phyloP scores from a whole-genome alignment of 2,113 vertebrate genomes.

The Chaetodon trifascialis region DNA sequence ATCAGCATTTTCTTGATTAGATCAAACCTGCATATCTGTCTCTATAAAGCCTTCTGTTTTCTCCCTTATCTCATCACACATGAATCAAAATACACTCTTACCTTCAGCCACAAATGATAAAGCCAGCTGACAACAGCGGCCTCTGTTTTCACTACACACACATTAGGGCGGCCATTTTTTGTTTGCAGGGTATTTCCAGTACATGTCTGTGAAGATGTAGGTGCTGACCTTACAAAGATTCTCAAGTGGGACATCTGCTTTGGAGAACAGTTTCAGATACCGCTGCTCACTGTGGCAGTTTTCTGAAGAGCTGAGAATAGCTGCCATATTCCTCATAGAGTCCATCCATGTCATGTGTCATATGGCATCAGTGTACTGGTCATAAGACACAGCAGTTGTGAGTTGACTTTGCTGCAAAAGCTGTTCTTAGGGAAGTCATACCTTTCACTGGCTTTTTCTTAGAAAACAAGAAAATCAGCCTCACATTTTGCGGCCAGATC shows the following conservation, averaged over 20 bases:
- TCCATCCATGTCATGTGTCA: not conserved
- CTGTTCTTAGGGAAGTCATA: not conserved
- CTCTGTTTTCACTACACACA: slow-evolving; percentile 41
- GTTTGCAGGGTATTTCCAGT: too few species aligned
- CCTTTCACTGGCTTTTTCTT: not conserved
- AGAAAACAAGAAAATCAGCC: not conserved
- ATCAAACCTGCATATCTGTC: slow-evolving; percentile 31
- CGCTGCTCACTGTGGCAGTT: not conserved
- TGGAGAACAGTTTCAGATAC: not conserved
- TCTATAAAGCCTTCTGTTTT: slow-evolving; percentile 30
- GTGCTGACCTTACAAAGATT: not conserved
- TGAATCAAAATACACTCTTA: slow-evolving; percentile 29
- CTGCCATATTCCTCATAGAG: not conserved
- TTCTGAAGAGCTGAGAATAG: not conserved
- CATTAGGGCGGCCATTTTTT: too few species aligned
- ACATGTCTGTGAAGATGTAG: not conserved
- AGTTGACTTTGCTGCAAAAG: not conserved
- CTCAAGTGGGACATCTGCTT: not conserved
- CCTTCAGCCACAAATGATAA: slow-evolving; percentile 30
- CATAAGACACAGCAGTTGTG: not conserved
- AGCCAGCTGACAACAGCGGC: slow-evolving; percentile 9
- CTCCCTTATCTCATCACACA: slow-evolving; percentile 12
- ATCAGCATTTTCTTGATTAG: slow-evolving; percentile 27
- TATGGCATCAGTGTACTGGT: not conserved
- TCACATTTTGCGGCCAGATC: not conserved